Base-by-base conservation (phyloP, 2,797 vertebrate species). In the Thalassophryne amazonica region DNA sequence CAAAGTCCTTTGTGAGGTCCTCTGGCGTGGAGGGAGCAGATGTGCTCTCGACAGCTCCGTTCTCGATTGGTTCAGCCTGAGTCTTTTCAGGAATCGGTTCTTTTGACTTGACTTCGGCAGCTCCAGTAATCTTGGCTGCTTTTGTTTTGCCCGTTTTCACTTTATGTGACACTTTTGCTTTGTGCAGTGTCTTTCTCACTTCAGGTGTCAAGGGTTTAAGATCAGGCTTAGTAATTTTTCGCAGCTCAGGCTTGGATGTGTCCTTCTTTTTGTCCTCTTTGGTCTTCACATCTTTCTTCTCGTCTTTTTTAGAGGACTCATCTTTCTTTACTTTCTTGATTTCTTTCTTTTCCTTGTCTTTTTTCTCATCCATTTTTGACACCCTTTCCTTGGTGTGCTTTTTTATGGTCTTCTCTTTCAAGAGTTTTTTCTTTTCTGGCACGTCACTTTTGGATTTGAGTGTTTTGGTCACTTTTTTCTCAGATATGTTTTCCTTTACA, bases 331-430 rank as follows among this genome's bases (percentile, higher is more conserved):
- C 88, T 69, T 94, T 98, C 70, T 95, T 98, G 23, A 94, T 91
- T 49, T 98, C 96, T 74, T 94, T 97, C 80, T 98, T 98, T 78
- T 99, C 96, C 73, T 97, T 99, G 81, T 98, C 96, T 73, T 93
- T 97, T 69, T 98, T 99, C 83, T 99, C 96, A 40, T 98, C 96
- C 63, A 95, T 88, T 80, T 96, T 98, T 16, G 92, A 95, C 7
- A 89, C 80, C 58, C 95, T 94, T 79, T 99, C 95, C 73, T 96
- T 98, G 3, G 91, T 85, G 66, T 94, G 92, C 65, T 96, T 98
- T 88, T 95, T 98, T 11, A 95, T 73, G 5, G 80, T 86, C 64
- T 97, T 98, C 52, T 98, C 95, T 71, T 96, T 98, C 40, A 92
- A 66, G 30, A 95, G 36, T 71, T 95, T 98, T 66, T 95, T 94